A percentile compares a stretch with the other conserved stretches of the same genome.
Conservation (phyloP, 2,888 invertebrate genomes). For the Chrysina gloriosa region DNA sequence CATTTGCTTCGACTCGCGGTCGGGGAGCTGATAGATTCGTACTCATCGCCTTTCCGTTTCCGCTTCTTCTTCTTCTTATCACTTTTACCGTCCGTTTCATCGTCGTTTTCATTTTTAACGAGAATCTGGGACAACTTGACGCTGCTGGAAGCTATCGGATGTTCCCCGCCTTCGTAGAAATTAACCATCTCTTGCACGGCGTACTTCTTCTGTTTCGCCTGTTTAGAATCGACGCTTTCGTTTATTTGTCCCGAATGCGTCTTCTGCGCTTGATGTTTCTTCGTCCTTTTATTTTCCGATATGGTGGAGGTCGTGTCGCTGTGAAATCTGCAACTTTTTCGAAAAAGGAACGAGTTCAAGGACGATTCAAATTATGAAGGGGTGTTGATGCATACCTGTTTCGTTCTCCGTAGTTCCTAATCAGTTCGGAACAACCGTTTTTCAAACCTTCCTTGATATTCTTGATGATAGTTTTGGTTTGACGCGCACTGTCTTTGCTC, state of each 20-base stretch:
- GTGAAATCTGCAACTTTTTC: background rate
- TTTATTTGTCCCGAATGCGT: background rate
- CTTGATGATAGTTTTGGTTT: conserved; percentile 28
- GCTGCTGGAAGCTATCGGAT: background rate
- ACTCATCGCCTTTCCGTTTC: conserved; percentile 5
- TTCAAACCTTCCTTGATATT: conserved; percentile 13
- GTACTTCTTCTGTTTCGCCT: conserved; percentile 1
- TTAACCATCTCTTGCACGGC: background rate
- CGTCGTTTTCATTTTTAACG: background rate
- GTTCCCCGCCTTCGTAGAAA: background rate
- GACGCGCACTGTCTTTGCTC: conserved; percentile 2
- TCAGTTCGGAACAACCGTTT: conserved; percentile 15
- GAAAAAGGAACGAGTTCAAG: background rate
- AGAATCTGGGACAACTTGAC: background rate
- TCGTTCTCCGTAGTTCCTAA: background rate
- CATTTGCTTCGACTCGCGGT: background rate
- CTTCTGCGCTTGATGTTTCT: background rate
- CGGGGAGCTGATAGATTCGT: conserved; percentile 18
- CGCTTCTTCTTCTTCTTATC: conserved; percentile 23
- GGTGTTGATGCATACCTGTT: background rate
- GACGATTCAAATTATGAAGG: background rate
- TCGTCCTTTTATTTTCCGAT: background rate
- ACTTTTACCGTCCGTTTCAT: background rate
- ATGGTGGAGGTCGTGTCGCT: conserved; percentile 27
- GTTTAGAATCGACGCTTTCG: background rate